Percentiles rank a stretch among this genome's conserved stretches.
Evolutionary conservation across 2,888 invertebrate genomes (phyloP).

Genomic region (Dendrolimus houi): DNA sequence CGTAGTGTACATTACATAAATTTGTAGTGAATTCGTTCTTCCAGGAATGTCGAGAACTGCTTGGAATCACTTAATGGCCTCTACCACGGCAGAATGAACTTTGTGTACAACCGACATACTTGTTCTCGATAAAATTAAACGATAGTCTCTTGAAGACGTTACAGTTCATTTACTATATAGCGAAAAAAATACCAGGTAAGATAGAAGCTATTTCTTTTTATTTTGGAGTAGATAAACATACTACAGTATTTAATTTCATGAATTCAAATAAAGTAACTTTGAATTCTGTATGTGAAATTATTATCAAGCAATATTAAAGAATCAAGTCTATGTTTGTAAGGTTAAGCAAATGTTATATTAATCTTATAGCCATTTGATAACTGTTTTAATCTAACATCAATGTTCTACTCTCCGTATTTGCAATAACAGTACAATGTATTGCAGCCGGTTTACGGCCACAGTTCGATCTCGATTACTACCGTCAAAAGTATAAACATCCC

Average conservation of each 20-base stretch:
- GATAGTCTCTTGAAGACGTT: not conserved
- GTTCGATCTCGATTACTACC: conserved; percentile 33
- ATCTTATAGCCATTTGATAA: no score
- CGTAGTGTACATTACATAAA: not conserved
- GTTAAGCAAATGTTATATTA: no score
- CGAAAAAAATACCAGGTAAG: no score
- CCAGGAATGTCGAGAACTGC: not conserved
- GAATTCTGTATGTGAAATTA: no score
- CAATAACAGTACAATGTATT: conserved; percentile 16
- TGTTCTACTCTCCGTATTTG: conserved; percentile 11
- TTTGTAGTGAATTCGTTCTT: not conserved
- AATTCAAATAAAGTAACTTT: no score
- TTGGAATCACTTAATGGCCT: not conserved
- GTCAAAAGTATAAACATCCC: conserved; percentile 33
- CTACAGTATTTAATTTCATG: no score
- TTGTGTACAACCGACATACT: not conserved
- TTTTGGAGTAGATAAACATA: no score
- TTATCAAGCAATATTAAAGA: no score
- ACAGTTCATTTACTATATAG: no score
- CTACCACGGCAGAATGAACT: not conserved
- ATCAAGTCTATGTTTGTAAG: no score
- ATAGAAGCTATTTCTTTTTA: no score
- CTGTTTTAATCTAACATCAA: no score
- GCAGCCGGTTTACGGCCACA: conserved; percentile 25
- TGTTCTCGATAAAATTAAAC: not conserved